A percentile compares a stretch with the other conserved stretches of the same genome.
Evolutionary conservation across 2,797 vertebrate genomes (phyloP).

Genomic region (Bovichtus diacanthus): DNA sequence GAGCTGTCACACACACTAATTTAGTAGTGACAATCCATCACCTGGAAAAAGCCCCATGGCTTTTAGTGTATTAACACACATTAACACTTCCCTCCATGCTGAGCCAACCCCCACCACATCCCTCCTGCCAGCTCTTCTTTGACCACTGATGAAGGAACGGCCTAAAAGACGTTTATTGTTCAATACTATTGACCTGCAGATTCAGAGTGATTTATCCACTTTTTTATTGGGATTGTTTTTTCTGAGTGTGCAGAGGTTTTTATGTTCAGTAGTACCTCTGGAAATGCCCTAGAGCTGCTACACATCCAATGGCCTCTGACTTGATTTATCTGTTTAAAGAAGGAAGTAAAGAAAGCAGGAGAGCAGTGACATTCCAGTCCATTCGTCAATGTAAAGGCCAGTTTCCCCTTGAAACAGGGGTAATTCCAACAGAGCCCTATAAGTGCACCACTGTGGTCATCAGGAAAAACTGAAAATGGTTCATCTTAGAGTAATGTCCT

Average conservation of each 20-base stretch:
- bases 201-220: constrained; percentile 71
- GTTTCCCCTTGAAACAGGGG: constrained; percentile 73
- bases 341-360: constrained; percentile 59
- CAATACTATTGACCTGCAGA: constrained; percentile 68
- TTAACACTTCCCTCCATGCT: constrained; percentile 66
- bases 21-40: constrained; percentile 74
- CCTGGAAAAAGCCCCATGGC: constrained; percentile 66
- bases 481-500: constrained; percentile 54
- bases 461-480: constrained; percentile 49
- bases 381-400: constrained; percentile 73
- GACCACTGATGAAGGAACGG: constrained; percentile 54
- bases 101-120: constrained; percentile 30
- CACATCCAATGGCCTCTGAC: constrained; percentile 42
- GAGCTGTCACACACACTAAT: constrained; percentile 71
- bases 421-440: constrained; percentile 55
- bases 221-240: constrained; percentile 70
- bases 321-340: constrained; percentile 77
- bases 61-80: constrained; percentile 84
- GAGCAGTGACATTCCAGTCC: constrained; percentile 55
- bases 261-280: constrained; percentile 36
- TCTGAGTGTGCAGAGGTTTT: constrained; percentile 39
- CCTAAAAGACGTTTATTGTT: constrained; percentile 67
- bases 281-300: constrained; percentile 32
- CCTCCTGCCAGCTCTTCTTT: constrained; percentile 25
- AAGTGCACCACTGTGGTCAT: constrained; percentile 60